Conservation (phyloP, 2,113 vertebrate species). For the Psophia crepitans region DNA sequence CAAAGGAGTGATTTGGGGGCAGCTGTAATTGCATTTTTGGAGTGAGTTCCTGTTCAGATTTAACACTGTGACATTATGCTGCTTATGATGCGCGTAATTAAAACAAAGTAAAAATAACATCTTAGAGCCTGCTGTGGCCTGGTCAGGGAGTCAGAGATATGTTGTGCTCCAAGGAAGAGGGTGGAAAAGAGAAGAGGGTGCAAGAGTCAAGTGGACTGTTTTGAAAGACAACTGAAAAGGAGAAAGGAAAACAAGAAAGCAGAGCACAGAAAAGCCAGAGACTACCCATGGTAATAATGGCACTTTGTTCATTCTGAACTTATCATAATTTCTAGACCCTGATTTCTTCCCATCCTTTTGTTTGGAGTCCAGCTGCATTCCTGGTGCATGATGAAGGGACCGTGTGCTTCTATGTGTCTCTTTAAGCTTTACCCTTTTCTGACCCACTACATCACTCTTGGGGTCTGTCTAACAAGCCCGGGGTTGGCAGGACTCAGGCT, state of each 20-base stretch:
- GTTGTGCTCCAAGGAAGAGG: background rate
- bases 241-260: background rate
- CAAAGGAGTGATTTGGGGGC: background rate
- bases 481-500: background rate
- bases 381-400: background rate
- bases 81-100: background rate
- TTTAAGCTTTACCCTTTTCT: background rate
- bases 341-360: background rate
- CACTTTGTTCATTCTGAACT: background rate
- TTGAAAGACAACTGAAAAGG: background rate
- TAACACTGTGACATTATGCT: background rate
- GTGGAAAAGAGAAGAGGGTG: background rate
- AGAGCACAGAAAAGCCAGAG: background rate
- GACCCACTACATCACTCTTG: background rate
- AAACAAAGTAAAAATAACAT: conserved; percentile 5
- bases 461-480: background rate
- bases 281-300: background rate
- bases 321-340: background rate
- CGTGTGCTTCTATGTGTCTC: background rate
- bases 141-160: background rate
- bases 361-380: background rate
- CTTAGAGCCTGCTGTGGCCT: background rate
- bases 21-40: conserved; percentile 30
- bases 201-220: background rate
- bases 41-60: conserved; percentile 1